Percentiles rank a stretch among this genome's conserved stretches.
Evolutionary conservation across 2,797 vertebrate species (phyloP).

Genomic region (Gymnopithys bicolor): DNA sequence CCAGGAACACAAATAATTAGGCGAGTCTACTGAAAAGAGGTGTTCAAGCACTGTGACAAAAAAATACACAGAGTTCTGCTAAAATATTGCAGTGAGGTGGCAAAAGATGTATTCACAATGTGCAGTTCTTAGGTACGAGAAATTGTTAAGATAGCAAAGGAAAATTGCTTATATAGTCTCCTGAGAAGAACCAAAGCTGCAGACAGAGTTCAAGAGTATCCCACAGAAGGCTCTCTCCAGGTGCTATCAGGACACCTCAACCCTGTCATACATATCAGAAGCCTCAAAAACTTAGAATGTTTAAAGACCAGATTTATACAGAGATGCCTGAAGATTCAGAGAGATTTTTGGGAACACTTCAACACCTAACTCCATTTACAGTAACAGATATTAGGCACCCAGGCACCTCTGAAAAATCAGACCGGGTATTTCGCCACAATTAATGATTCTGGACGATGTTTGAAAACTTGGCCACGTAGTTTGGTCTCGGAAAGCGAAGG

Average conservation of each 20-base stretch:
- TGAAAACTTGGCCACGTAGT: background rate
- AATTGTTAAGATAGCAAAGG: background rate
- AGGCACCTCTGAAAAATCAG: background rate
- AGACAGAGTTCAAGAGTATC: background rate
- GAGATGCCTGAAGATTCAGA: background rate
- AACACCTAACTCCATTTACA: background rate
- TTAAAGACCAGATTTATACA: background rate
- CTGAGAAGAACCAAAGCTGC: background rate
- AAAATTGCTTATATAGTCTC: background rate
- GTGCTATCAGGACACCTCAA: background rate
- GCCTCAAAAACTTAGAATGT: background rate
- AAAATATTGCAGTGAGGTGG: background rate
- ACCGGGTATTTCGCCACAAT: rapidly evolving
- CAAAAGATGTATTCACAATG: background rate
- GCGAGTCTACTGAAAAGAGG: background rate
- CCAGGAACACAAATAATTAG: background rate
- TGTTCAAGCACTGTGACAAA: background rate
- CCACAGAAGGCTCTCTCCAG: background rate
- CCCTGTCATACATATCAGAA: rapidly evolving
- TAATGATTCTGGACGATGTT: background rate
- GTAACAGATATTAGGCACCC: background rate
- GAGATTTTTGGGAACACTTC: background rate
- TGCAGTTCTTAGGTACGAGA: rapidly evolving
- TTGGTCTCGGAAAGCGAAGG: background rate
- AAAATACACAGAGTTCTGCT: background rate